Conservation (phyloP, 2,888 invertebrate genomes). For the Capitulum mitella region DNA sequence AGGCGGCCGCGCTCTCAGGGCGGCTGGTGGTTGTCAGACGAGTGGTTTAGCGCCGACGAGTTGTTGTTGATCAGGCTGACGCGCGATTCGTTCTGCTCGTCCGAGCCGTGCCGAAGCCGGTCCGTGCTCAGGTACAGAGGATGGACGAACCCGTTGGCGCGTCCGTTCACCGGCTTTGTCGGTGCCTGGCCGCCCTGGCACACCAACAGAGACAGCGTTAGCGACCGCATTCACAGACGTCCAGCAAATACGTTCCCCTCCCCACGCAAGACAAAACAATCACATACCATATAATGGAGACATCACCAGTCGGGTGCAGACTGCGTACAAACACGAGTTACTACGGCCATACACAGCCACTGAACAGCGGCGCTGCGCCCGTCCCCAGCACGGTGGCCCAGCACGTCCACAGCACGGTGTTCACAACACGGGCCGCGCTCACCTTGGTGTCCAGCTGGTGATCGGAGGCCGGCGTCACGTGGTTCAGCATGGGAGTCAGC, state of each 20-base stretch:
- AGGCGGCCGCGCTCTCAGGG: neutral
- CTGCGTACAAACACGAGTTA: no score
- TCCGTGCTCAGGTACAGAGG: conserved; percentile 14
- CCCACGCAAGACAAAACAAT: no score
- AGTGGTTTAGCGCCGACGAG: neutral
- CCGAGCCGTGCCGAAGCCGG: neutral
- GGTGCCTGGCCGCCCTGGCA: conserved; percentile 8
- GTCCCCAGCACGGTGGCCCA: no score
- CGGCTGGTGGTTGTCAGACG: neutral
- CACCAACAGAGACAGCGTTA: neutral
- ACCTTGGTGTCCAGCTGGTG: conserved; percentile 54
- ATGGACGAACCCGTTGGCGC: conserved; percentile 12
- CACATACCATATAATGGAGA: no score
- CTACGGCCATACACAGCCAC: no score
- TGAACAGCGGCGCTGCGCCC: no score
- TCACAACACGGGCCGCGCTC: conserved; percentile 33
- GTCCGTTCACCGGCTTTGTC: neutral
- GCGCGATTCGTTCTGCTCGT: neutral
- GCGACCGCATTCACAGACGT: no score
- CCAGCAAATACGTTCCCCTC: neutral
- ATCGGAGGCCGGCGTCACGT: conserved; percentile 39
- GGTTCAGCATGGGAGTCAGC: conserved; percentile 40
- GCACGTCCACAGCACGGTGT: no score
- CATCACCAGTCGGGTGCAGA: no score
- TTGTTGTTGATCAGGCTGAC: conserved; percentile 21